Conservation (phyloP, 2,113 vertebrate genomes). For the Petromus typicus region DNA sequence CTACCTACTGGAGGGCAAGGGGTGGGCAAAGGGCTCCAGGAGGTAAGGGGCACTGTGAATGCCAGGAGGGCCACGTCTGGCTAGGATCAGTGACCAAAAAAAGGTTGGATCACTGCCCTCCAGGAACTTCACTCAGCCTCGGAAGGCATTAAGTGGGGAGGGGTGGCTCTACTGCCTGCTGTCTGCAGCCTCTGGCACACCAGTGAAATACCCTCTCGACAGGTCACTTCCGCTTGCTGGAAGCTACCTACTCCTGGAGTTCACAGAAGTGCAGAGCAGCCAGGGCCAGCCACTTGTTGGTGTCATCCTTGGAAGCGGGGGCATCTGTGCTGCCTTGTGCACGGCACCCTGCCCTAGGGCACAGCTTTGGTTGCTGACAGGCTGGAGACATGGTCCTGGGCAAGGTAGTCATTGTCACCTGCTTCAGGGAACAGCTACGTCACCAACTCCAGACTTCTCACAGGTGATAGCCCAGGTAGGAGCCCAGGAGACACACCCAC, state of each 20-base stretch:
- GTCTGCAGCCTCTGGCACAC: background rate
- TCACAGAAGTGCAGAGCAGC: background rate
- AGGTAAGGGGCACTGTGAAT: background rate
- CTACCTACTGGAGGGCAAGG: background rate
- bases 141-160: background rate
- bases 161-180: background rate
- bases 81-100: background rate
- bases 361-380: background rate
- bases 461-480: accelerated
- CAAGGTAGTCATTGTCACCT: background rate
- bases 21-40: background rate
- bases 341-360: background rate
- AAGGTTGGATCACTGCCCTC: accelerated
- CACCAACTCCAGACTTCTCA: background rate
- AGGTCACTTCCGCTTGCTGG: background rate
- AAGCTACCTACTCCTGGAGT: background rate
- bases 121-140: background rate
- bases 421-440: background rate
- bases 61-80: background rate
- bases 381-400: background rate
- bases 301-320: background rate
- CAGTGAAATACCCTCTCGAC: background rate
- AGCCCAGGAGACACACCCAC: background rate
- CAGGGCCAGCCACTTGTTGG: background rate
- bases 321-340: background rate